Conservation (phyloP, 2,888 invertebrate species). For the Ptilodon capucinus region DNA sequence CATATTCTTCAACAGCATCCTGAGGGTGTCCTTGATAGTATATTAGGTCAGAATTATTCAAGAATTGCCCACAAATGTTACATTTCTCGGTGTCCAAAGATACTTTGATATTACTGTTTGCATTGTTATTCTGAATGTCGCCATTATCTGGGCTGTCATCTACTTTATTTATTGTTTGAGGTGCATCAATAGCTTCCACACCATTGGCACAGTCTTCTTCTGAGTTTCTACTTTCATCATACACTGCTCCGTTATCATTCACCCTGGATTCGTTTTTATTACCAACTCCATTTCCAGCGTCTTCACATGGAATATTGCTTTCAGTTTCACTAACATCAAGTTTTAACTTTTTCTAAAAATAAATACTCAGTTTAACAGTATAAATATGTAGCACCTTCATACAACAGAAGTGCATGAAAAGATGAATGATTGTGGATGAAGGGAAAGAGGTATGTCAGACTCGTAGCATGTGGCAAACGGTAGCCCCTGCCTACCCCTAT, state of each 20-base stretch:
- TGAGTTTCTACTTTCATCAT: not conserved
- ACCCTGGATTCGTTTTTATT: conserved; percentile 8
- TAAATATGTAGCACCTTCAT: too few relatives aligned
- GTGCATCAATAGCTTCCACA: not conserved
- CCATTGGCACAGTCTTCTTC: conserved; percentile 2
- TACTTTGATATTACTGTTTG: not conserved
- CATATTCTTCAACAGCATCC: conserved; percentile 88
- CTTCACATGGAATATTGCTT: not conserved
- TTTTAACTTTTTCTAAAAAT: conserved; percentile 1
- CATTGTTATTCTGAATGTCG: conserved; percentile 11
- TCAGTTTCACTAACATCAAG: not conserved
- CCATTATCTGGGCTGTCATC: conserved; percentile 1
- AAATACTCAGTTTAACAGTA: too few relatives aligned
- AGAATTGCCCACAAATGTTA: conserved; percentile 69
- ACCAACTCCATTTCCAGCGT: conserved; percentile 5
- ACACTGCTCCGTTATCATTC: not conserved
- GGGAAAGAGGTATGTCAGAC: too few relatives aligned
- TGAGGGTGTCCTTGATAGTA: conserved; percentile 90
- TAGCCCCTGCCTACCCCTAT: too few relatives aligned
- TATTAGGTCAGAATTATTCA: conserved; percentile 74
- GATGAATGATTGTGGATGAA: too few relatives aligned
- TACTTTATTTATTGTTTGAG: not conserved
- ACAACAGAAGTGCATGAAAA: too few relatives aligned
- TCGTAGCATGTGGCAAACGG: too few relatives aligned
- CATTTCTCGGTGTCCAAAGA: conserved; percentile 61